Base-by-base conservation (phyloP, 1,140 invertebrate species). In the Nasonia giraulti region DNA sequence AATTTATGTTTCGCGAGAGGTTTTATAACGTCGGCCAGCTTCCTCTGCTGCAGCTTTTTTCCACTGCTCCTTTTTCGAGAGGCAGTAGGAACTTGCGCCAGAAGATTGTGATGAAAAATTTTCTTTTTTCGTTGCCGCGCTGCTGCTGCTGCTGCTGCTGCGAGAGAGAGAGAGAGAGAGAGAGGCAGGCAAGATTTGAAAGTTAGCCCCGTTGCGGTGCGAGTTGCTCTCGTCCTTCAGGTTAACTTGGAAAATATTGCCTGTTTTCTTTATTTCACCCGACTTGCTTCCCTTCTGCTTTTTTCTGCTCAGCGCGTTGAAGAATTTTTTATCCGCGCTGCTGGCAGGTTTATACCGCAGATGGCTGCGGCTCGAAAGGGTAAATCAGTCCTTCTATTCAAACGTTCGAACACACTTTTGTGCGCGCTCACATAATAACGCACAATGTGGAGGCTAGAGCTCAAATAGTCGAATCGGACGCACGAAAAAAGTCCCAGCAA, bases 1-100 rank as follows among this genome's bases (percentile, higher is more conserved):
- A 79, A 79, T 77, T 77, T 77, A 77, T 55, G 75, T 33, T 75
- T 40, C 10, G 73, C 73, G 33, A 17, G 20, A n/a, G 73, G 37
- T 23, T 17, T 40, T 75, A 31, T 71, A 71, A 71, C 68, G 31
- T 71, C 37, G 73, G 17, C 74, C 74, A 33, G 71, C 71, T 33
- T 73, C 10, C 33, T 40, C 27, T 33, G 6, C 27, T 44, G 73
- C 73, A 11, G 31, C 6, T 20, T 31, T 71, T 71, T 71, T 71
- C 31, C 8, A 14, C 27, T 71, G 10, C 23, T 62, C 55, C 14
- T 62, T 62, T 62, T 62, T 62, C 55, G 7, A 62, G 55, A 62
- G 33, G 33, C 33, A 37, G 55, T 14, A 17, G 12, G 55, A n/a
- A 20, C 20, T 62, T 62, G 55, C 50, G 50, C 50, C 17, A 20